Percentiles rank a stretch among this genome's conserved stretches.
Conservation (phyloP, 2,113 vertebrate species). For the Solenodon paradoxus region DNA sequence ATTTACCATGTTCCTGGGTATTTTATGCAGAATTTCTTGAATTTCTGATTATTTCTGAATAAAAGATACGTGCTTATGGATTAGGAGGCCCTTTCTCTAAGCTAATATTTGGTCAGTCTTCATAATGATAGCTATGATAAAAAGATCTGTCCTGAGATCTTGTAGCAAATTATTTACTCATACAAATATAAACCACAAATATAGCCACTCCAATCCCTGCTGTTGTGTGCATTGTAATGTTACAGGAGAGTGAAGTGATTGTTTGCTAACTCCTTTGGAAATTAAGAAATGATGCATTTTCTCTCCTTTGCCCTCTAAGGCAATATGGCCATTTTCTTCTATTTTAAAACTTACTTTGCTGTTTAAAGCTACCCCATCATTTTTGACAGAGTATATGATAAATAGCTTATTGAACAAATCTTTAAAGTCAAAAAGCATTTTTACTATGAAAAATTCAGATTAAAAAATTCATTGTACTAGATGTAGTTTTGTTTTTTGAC, state of each 20-base stretch:
- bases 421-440: background rate
- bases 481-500: background rate
- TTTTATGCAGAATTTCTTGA: background rate
- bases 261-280: conserved; percentile 34
- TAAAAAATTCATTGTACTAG: background rate
- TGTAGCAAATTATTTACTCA: background rate
- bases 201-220: background rate
- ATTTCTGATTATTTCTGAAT: conserved; percentile 1
- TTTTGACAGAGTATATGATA: conserved; percentile 6
- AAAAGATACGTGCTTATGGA: background rate
- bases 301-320: background rate
- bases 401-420: background rate
- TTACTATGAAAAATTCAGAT: background rate
- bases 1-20: background rate
- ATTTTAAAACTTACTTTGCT: background rate
- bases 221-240: background rate
- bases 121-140: conserved; percentile 25
- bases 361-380: background rate
- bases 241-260: background rate
- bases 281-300: background rate
- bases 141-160: conserved; percentile 12
- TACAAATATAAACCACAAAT: background rate
- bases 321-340: background rate
- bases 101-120: background rate
- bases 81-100: conserved; percentile 8